phyloP scores from a whole-genome alignment of 2,888 invertebrate genomes.

The Polymixis lichenea region DNA sequence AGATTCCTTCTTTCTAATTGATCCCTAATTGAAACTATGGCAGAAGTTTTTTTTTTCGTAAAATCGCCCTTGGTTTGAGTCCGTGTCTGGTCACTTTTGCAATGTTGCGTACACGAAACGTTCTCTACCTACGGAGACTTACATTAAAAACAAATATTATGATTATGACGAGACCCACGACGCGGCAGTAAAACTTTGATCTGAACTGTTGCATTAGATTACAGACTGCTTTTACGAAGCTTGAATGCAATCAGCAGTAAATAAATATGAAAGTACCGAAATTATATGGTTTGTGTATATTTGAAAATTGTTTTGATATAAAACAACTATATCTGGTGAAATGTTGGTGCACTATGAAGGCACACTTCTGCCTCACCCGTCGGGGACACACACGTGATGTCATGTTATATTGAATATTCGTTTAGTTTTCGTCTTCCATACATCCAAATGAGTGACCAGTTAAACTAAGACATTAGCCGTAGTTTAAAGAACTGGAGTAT shows the following conservation, averaged over 20 bases:
- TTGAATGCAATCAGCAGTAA: slow-evolving; percentile 4
- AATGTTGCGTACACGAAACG: background rate
- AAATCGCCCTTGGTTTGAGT: too few relatives aligned
- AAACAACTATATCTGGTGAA: background rate
- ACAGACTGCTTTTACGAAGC: background rate
- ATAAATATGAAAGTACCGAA: background rate
- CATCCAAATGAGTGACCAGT: background rate
- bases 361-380: background rate
- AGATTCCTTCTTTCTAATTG: background rate
- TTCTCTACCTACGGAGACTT: background rate
- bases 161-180: background rate
- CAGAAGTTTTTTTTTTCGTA: background rate
- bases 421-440: background rate
- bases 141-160: slow-evolving; percentile 27
- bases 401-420: background rate
- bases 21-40: background rate
- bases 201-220: background rate
- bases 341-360: background rate
- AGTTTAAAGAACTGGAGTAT: background rate
- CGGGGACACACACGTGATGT: background rate
- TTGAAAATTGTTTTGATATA: background rate
- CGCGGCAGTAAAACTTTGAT: background rate
- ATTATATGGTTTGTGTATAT: background rate
- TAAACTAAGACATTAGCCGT: background rate
- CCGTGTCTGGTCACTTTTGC: background rate